These are phyloP conservation scores for Odontothrips loti DNA, from an alignment of 2,888 invertebrate genomes.

Conservation along the genomic window DNA sequence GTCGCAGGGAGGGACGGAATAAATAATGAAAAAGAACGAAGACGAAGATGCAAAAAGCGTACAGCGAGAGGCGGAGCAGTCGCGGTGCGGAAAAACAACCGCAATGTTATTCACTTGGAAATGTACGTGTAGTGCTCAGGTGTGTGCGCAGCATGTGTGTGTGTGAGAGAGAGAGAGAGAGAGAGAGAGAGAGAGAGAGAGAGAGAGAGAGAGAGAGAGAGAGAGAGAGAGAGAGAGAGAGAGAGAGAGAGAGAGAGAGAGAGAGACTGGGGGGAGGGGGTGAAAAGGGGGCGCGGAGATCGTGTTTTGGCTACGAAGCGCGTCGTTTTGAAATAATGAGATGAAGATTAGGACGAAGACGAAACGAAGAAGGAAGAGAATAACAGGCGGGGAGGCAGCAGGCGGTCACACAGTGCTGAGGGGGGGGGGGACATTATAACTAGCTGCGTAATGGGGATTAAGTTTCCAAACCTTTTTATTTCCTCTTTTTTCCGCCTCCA, in stretches of 20 bases:
- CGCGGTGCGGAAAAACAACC: no score
- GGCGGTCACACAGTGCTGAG: no score
- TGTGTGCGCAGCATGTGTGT: no score
- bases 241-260: no score
- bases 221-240: no score
- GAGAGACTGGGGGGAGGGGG: not conserved
- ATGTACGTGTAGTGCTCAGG: no score
- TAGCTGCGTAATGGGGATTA: conserved; percentile 10
- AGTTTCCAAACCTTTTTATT: conserved; percentile 3
- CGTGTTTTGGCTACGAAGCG: conserved; percentile 9
- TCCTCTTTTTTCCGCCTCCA: no score
- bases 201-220: not conserved
- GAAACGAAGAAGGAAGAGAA: not conserved
- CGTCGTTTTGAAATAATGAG: conserved; percentile 22
- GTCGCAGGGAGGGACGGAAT: not conserved
- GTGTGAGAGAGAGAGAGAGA: no score
- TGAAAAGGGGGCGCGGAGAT: not conserved
- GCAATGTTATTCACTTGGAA: no score
- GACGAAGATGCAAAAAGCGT: not conserved
- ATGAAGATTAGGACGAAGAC: not conserved
- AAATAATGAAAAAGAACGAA: not conserved
- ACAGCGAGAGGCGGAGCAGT: no score
- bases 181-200: no score
- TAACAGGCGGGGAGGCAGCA: not conserved
- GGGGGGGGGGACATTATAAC: not conserved